A percentile compares a stretch with the other conserved stretches of the same genome.
phyloP scores from a whole-genome alignment of 2,113 vertebrate species.

The Lamprotornis superbus region DNA sequence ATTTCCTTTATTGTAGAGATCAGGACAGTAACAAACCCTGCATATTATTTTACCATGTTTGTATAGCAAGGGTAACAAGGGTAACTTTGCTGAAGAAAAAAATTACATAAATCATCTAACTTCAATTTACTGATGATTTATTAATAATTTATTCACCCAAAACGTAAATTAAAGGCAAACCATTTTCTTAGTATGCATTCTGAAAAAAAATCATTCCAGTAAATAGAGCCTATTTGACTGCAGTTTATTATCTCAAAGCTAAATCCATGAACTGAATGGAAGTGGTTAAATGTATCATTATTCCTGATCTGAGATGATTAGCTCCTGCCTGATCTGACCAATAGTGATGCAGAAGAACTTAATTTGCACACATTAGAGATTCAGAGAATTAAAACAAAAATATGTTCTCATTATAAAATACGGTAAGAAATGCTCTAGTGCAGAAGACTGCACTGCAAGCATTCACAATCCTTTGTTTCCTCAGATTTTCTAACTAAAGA shows the following conservation, averaged over 20 bases:
- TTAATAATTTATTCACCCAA: not conserved
- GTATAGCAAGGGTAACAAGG: not conserved
- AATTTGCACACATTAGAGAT: not conserved
- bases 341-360: not conserved
- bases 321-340: not conserved
- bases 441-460: not conserved
- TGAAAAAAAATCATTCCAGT: not conserved
- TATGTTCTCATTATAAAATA: not conserved
- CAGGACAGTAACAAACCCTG: not conserved
- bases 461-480: not conserved
- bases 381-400: not conserved
- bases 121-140: not conserved
- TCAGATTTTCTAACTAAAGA: not conserved
- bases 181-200: not conserved
- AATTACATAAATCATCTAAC: not conserved
- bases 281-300: not conserved
- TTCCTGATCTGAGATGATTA: not conserved
- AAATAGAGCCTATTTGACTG: not conserved
- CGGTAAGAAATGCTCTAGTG: not conserved
- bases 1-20: not conserved
- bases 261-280: not conserved
- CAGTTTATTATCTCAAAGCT: not conserved
- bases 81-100: not conserved
- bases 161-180: not conserved
- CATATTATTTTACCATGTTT: not conserved